Base-by-base conservation (phyloP, 1,140 invertebrate genomes). In the Drosophila nebulosa region DNA sequence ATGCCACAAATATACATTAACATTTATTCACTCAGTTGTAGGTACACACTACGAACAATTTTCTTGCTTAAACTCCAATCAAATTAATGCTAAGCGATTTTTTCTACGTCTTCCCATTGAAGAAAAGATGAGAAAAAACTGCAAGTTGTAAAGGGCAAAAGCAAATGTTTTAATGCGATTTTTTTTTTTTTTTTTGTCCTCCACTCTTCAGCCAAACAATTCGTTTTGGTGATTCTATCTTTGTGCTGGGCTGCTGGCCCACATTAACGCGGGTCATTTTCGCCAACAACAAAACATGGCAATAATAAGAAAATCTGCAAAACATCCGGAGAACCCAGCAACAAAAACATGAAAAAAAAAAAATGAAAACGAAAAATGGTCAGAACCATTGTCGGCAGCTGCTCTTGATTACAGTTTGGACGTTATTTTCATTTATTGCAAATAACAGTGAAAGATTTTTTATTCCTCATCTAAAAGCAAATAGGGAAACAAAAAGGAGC, bases 361-460 rank as follows among this genome's bases (percentile, higher is more conserved):
- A 50, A 66, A 51, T 21, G 64, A 71, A 64, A 42, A 67, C 35
- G 24, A 14, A 42, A 52, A 55, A 52, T 55, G 52, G 22, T 46
- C 46, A 58, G 61, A 46, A 51, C 55, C 62, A 80, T 59, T 81
- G 83, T 74, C 74, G 76, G 83, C 83, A 86, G 83, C 39, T 46
- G 83, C 63, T 79, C 74, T 88, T 88, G 83, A 86, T 86, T 86
- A 88, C 83, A 86, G 71, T 78, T 88, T 74, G 71, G 78, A 86
- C 83, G 71, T 86, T 83, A 83, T 70, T 76, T 83, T 88, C 83
- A 88, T 86, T 88, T 88, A 88, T 86, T 72, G 74, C 83, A 64
- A 88, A 86, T 86, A 83, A 73, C 84, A 83, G 71, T 69, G 71
- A 79, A 86, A 73, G 79, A 86, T 88, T 83, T 86, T 86, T 69